Evolutionary conservation across 2,797 vertebrate species (phyloP), one percentile per base, ranked within the genome.

Genomic region (Sebastes matsubarae): DNA sequence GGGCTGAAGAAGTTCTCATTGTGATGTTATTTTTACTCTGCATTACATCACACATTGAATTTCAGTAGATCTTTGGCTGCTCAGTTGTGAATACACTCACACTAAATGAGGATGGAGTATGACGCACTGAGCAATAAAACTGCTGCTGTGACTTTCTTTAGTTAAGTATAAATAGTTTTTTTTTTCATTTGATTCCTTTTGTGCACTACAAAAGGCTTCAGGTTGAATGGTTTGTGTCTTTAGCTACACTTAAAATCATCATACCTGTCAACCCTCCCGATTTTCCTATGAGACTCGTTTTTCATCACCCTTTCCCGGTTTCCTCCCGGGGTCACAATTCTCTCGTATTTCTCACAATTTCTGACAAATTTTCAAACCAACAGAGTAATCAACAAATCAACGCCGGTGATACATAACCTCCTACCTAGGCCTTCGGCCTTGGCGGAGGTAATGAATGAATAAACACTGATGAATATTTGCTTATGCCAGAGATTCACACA

Each of bases 11-110:
- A 25, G n/a, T 5, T 7, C 59, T 34, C 22, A n/a, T 46, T 46
- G 42, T 46, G 20, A 52, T 52, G 50, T 52, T 52, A 16, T 42
- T 38, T 64, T 69, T 25, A 27, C 30, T 36, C 22, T 54, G 29
- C 54, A 8, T 52, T 18, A 46, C 32, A 63, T 71, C 72, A 61
- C 59, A 73, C 25, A 18, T 32, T 30, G 59, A 8, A 55, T 65
- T 70, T 60, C 16, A 14, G 20, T 50, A 8, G 18, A 50, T 68
- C 3, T 52, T 75, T 64, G 27, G 55, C 67, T 2, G 1, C 42
- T 60, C n/a, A 16, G 22, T 34, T 42, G 30, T 67, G 57, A 83
- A 71, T 54, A 69, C 29, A 64, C 32, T 32, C 12, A 3, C 50
- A 20, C 29, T 69, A 24, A 38, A 42, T 32, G 59, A 59, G 36